phyloP scores from a whole-genome alignment of 2,797 vertebrate species.

The Smutsia gigantea region DNA sequence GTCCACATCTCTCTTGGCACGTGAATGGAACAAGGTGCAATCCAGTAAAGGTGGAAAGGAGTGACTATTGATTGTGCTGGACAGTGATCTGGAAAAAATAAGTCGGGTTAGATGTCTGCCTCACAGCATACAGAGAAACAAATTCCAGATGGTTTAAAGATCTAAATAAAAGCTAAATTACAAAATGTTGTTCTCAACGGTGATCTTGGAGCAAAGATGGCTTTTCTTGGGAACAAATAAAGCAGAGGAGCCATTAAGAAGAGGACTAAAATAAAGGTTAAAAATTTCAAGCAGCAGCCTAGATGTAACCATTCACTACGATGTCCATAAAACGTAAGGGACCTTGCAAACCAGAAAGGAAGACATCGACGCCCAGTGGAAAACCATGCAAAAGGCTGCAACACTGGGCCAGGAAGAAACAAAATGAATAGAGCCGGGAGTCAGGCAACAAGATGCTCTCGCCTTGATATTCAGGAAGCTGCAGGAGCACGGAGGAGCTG shows the following conservation, averaged over 20 bases:
- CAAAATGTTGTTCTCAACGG: not conserved
- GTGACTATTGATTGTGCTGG: rapidly evolving
- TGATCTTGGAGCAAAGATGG: not conserved
- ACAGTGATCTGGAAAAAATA: not conserved
- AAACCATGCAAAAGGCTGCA: not conserved
- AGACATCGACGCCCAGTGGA: not conserved
- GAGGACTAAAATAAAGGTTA: not conserved
- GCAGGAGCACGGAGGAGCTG: too few species aligned
- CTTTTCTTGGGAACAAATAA: not conserved
- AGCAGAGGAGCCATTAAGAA: not conserved
- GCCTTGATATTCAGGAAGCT: too few species aligned
- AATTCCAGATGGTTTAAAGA: not conserved
- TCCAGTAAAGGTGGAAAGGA: not conserved
- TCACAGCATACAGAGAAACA: not conserved
- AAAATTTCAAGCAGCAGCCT: not conserved
- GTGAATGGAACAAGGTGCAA: not conserved
- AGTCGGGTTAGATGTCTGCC: not conserved
- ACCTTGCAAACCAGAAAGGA: not conserved
- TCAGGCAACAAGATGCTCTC: not conserved
- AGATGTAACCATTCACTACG: not conserved
- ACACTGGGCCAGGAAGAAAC: not conserved
- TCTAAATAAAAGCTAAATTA: not conserved
- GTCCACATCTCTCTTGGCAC: rapidly evolving
- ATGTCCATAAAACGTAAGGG: not conserved
- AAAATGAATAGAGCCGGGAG: not conserved